Conservation (phyloP, 1,140 invertebrate species). For the Drosophila sturtevanti region DNA sequence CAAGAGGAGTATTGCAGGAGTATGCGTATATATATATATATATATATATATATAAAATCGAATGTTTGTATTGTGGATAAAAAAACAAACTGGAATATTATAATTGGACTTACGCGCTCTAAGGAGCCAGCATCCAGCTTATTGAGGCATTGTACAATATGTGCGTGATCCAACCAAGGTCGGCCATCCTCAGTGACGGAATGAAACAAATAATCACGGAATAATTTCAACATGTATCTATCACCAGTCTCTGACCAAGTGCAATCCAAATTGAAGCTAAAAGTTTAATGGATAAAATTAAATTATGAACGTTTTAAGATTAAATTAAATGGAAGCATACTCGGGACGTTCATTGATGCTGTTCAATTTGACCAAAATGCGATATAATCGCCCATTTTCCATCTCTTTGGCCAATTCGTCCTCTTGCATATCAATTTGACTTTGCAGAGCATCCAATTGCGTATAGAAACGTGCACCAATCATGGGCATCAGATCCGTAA, state of each 20-base stretch:
- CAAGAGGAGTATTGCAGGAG: too few relatives aligned
- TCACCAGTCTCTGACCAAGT: constrained; percentile 99
- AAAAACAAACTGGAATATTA: background rate
- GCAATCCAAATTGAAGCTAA: constrained; percentile 94
- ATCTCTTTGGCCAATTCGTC: constrained; percentile 96
- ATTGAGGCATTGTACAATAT: constrained; percentile 96
- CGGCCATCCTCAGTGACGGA: constrained; percentile 94
- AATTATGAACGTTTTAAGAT: background rate
- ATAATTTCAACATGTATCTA: constrained; percentile 98
- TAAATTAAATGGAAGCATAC: constrained; percentile 83
- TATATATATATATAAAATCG: too few relatives aligned
- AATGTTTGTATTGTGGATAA: background rate
- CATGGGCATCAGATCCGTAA: constrained; percentile 99
- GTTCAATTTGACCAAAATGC: constrained; percentile 94
- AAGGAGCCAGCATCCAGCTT: constrained; percentile 94
- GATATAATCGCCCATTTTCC: constrained; percentile 96
- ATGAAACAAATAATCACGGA: constrained; percentile 98
- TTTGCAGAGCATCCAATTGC: constrained; percentile 94
- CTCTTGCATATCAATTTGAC: constrained; percentile 93
- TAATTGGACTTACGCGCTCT: constrained; percentile 88
- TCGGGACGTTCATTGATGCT: constrained; percentile 97
- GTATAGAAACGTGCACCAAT: constrained; percentile 98
- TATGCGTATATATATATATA: too few relatives aligned
- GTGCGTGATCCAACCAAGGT: constrained; percentile 98
- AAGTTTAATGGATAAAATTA: background rate